Evolutionary conservation across 2,113 vertebrate genomes (phyloP).

Genomic region (Seriola rivoliana): DNA sequence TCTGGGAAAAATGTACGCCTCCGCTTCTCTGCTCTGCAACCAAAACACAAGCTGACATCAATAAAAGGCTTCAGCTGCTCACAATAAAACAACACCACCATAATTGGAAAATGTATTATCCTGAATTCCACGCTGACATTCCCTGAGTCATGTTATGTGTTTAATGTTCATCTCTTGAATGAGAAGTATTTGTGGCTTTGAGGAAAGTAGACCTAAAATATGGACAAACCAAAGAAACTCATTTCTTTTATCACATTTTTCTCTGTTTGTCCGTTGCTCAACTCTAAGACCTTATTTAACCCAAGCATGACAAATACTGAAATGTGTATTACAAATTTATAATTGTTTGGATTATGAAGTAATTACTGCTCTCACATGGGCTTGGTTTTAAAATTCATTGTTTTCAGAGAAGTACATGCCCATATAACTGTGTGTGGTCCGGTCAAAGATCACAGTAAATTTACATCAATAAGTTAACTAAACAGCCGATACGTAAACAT

Average conservation of each 20-base stretch:
- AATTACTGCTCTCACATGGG: constrained; percentile 35
- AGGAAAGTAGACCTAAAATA: constrained; percentile 48
- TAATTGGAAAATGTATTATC: constrained; percentile 65
- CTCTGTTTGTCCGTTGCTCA: constrained; percentile 24
- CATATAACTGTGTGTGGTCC: constrained; percentile 44
- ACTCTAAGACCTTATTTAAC: constrained; percentile 42
- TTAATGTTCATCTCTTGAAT: constrained; percentile 60
- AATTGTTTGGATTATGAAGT: constrained; percentile 25
- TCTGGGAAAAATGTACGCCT: constrained; percentile 94
- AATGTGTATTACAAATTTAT: constrained; percentile 10
- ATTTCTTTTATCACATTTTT: constrained; percentile 50
- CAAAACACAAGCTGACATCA: constrained; percentile 76
- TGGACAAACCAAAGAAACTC: constrained; percentile 32
- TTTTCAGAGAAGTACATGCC: constrained; percentile 12
- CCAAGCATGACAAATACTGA: constrained; percentile 13
- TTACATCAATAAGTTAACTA: constrained; percentile 5
- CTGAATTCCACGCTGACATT: constrained; percentile 61
- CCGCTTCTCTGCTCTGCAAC: constrained; percentile 89
- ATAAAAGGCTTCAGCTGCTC: constrained; percentile 69
- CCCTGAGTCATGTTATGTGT: constrained; percentile 61
- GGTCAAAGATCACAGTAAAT: constrained; percentile 10
- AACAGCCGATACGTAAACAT: background rate
- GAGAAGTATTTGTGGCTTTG: constrained; percentile 33
- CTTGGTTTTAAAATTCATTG: constrained; percentile 11
- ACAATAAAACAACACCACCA: constrained; percentile 68